Evolutionary conservation across 2,888 invertebrate genomes (phyloP), one percentile per base, ranked within the genome.

Genomic region (Caenorhabditis imperialis): DNA sequence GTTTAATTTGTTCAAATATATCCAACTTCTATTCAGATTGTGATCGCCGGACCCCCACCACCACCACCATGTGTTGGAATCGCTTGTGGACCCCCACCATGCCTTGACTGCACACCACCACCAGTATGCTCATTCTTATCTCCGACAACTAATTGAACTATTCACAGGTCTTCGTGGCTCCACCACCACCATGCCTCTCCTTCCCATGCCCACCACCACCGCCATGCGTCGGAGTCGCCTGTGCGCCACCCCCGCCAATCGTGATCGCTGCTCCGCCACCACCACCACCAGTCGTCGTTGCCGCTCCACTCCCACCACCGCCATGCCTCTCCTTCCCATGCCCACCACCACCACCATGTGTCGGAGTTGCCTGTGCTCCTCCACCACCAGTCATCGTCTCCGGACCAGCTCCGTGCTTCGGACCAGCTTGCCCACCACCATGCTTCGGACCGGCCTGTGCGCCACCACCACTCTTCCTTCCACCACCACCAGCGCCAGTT

Each of bases 401-500:
- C 33, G 53, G 22, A 58, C 63, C 63, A 22, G 18, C 50, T 22
- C 35, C 42, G 44, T 54, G 54, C 54, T 42, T 40, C 42, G 42
- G 42, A 8, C 47, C 48, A 3, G 6, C 58, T 16, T 60, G 62
- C n/a, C 63, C 54, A 1, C 54, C 63, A 38, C 63, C 63, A n/a
- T 69, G 70, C 53, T 53, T 61, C 16, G 70, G 70, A 48, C 45
- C 53, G 14, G 22, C 60, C 12, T 70, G 70, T n/a, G 60, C 54
- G 16, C 45, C 67, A 23, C 51, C 67, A 20, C 61, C 70, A 61
- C 23, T 61, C 50, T 54, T 70, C 70, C 42, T 61, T 16, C 47
- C 70, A 51, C 58, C 60, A 55, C 71, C 71, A 61, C 71, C 71
- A 45, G 45, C 71, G 30, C 54, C 62, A 16, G 38, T 72, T 25